Evolutionary conservation across 2,888 invertebrate species (phyloP), one percentile per base, ranked within the genome.

Genomic region (Brachypterus glaber): DNA sequence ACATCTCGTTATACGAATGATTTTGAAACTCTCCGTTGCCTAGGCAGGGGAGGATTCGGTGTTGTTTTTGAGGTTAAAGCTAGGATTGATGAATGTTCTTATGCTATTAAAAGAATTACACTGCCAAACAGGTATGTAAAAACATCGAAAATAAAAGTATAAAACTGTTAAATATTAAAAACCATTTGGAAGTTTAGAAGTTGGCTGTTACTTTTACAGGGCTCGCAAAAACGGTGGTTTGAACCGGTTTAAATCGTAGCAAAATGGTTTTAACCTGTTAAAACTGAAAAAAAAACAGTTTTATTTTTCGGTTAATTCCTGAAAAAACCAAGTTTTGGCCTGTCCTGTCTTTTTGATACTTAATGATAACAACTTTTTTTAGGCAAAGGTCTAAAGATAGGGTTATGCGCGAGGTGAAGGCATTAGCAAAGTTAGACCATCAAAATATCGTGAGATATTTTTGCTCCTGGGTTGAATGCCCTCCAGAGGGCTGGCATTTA

Each of bases 51-150:
- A 13, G 97, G 96, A 0, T 98, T 95, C 64, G 97, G 97, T 0
- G 82, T 96, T 2, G 97, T 98, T 0, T 96, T 96, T 62, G 88
- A 95, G 61, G 93, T 89, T 0, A 79, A 77, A 59, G 93, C 96
- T 62, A 90, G 88, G 62, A 79, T 95, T 39, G 97, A 98, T 59
- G 90, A 93, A 54, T 85, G 89, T 50, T 77, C 79, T 42, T 98
- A 97, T 66, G 97, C 97, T 4, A 82, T 98, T 0, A 98, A 98
- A 67, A 73, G 96, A 54, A 95, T 96, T 37, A 79, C 83, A 1
- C 65, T 97, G 38, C 88, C 92, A 2, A 82, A 77, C 47, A 74
- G 74, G 81, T 81, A 58, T 59, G 65, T 21, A 9, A n/a, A n/a
- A n/a, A n/a, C 9, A 40, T 40, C 14, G 8, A 9, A 11, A n/a